A percentile compares a stretch with the other conserved stretches of the same genome.
These are phyloP conservation scores for Trissonchulus latispiculum DNA, from an alignment of 2,888 invertebrate species.

Conservation along the genomic window DNA sequence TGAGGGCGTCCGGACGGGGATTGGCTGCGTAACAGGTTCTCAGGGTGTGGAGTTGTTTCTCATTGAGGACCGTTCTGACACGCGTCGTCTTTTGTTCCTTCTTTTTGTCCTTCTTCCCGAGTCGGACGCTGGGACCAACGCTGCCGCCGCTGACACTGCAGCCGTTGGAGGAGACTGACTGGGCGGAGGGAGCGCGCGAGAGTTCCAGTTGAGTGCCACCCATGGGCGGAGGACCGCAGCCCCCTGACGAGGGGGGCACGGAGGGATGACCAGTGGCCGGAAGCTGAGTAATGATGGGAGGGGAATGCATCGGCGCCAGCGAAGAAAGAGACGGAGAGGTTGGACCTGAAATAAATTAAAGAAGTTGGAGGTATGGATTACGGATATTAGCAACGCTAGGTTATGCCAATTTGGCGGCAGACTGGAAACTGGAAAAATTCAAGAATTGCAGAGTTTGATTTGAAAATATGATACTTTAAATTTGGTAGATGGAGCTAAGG, in stretches of 20 bases:
- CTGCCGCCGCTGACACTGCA: neutral
- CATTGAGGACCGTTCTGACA: constrained; percentile 94
- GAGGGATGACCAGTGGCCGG: neutral
- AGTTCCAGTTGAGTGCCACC: neutral
- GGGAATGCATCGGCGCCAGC: neutral
- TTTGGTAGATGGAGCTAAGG: too few relatives aligned
- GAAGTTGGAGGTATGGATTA: too few relatives aligned
- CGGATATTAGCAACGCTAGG: too few relatives aligned
- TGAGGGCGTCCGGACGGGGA: constrained; percentile 92
- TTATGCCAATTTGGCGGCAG: too few relatives aligned
- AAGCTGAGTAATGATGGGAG: constrained; percentile 11
- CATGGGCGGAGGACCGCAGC: neutral
- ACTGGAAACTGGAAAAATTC: too few relatives aligned
- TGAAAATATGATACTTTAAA: too few relatives aligned
- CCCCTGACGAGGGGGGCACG: too few relatives aligned
- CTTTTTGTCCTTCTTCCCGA: constrained; percentile 49
- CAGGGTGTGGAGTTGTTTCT: constrained; percentile 92
- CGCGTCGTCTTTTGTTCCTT: constrained; percentile 71
- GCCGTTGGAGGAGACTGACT: neutral
- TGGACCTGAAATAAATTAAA: neutral
- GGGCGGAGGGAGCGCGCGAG: constrained; percentile 21
- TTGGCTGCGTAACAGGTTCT: constrained; percentile 95
- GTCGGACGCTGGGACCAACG: neutral
- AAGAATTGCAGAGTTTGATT: too few relatives aligned
- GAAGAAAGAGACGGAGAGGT: neutral